Evolutionary conservation across 2,113 vertebrate genomes (phyloP), one percentile per base, ranked within the genome.

Genomic region (Cygnus atratus): DNA sequence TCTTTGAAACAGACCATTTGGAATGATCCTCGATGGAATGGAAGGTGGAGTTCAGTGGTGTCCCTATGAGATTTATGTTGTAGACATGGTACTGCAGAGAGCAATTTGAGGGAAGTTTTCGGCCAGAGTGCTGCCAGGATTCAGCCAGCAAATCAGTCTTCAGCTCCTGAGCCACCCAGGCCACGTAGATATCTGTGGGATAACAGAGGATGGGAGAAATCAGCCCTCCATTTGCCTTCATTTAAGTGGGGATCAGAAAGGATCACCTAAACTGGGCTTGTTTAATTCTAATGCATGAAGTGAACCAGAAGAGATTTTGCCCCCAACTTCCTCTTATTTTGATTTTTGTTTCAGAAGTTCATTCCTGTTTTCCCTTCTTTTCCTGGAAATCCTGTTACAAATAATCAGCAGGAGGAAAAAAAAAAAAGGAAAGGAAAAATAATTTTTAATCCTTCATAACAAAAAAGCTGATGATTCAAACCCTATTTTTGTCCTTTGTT

Each of bases 31-130:
- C 63, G 83, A 94, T 50, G n/a, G 99, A 99, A 48, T 68, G 73
- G 84, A 99, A 99, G 58, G 86, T 90, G 67, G 91, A 90, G 3
- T 97, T 94, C 50, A 81, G 28, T 7, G 98, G 97, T 13, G 97
- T 91, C 43, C 79, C 79, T 92, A 99, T 97, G 59, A 72, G 50
- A 21, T 97, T 97, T 92, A 99, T 96, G 91, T 99, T 99, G 97
- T 99, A 98, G 83, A 98, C 97, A 1, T 99, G 98, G 93, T 98
- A 98, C 81, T 97, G 87, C 13, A 99, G 98, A n/a, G 99, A 99
- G 95, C 99, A 99, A 93, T 99, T 99, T 62, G 99, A 99, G 48
- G 98, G 98, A 87, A 99, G 98, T 9, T 97, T 96, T n/a, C 97
- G 92, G 0, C 93, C 92, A 5, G 96, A 95, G 50, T 87, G 98